Evolutionary conservation across 2,797 vertebrate genomes (phyloP).

Genomic region (Lophotriccus pileatus): DNA sequence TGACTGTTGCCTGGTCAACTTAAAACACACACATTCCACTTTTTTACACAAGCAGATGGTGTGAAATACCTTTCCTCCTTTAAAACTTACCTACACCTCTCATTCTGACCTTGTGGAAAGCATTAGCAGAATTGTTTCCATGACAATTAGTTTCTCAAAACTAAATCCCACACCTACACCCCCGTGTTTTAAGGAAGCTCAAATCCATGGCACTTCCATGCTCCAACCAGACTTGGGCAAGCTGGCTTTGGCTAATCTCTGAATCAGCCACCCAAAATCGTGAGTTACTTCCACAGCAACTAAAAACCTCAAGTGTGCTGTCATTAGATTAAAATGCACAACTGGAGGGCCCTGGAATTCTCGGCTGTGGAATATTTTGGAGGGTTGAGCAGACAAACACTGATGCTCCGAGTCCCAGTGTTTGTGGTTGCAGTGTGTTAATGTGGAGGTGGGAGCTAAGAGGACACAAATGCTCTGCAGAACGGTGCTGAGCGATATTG

Average conservation of each 20-base stretch:
- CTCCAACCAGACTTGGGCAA: neutral
- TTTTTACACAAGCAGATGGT: neutral
- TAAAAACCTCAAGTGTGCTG: rapidly evolving
- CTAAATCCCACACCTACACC: neutral
- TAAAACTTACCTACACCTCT: neutral
- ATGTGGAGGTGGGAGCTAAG: neutral
- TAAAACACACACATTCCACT: neutral
- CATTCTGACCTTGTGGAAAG: neutral
- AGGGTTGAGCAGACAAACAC: neutral
- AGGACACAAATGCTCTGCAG: neutral
- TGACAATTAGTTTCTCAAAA: neutral
- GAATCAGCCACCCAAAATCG: neutral
- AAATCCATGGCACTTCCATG: neutral
- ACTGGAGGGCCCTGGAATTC: rapidly evolving
- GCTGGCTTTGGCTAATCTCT: neutral
- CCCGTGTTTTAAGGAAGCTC: neutral
- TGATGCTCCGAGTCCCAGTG: neutral
- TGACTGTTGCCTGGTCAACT: neutral
- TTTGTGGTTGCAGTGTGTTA: neutral
- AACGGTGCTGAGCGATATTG: neutral
- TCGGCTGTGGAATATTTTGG: neutral
- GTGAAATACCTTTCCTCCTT: neutral
- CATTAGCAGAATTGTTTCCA: neutral
- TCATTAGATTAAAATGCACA: neutral
- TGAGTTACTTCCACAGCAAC: neutral